Evolutionary conservation across 2,797 vertebrate species (phyloP), one percentile per base, ranked within the genome.

Genomic region (Pogonophryne albipinna): DNA sequence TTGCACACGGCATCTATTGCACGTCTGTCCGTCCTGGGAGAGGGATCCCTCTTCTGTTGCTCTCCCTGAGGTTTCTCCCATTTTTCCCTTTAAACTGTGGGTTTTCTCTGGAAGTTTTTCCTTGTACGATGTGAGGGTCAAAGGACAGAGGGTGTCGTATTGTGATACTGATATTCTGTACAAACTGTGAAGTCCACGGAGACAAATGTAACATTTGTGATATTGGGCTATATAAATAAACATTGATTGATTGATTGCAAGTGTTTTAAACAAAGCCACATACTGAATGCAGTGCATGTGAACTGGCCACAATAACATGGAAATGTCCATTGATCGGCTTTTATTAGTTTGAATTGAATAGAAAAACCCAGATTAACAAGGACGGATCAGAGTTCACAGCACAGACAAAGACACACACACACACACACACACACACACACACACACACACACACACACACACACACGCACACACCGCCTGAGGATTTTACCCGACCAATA

Each of bases 281-380:
- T 41, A 74, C 27, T 51, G 66, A 65, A 79, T 63, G 58, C 57
- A 42, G 17, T 41, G 74, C 64, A 72, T 83, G 76, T 78, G 70
- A 88, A 86, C 81, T 55, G 11, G 67, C 20, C 58, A 44, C 42
- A 56, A 34, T 77, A 41, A 60, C 68, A 87, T 78, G 75, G 74
- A 85, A 82, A 83, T 85, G 31, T 53, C 64, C 44, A 92, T 91
- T 75, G 92, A 93, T 92, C 3, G 8, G 55, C 61, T 72, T 89
- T 85, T 91, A 92, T 93, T 88, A 58, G 76, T 87, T 91, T 78
- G 79, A 86, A 87, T 80, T 58, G 74, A 86, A 70, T 38, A 23
- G 76, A 89, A 86, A 83, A 87, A 31, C 52, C 66, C 27, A 79
- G 84, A 92, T 93, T 89, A 90, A 76, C 79, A 82, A 84, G 79